Evolutionary conservation across 2,797 vertebrate species (phyloP).

Genomic region (Pseudotriccus pelzelni): DNA sequence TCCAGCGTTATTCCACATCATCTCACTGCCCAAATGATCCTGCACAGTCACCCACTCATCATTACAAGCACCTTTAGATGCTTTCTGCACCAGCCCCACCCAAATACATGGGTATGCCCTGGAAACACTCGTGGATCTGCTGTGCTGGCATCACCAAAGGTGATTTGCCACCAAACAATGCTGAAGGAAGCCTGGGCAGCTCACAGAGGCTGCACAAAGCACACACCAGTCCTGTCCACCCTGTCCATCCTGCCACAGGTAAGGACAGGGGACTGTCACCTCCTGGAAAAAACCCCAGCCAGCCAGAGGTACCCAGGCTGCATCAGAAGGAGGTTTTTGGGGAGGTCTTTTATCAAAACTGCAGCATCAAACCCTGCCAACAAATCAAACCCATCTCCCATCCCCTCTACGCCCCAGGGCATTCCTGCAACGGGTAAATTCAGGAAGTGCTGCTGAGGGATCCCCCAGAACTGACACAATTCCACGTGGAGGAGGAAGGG

Average conservation of each 20-base stretch:
- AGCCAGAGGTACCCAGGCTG: not conserved
- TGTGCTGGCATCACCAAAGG: not conserved
- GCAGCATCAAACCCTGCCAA: not conserved
- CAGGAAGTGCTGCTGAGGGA: not conserved
- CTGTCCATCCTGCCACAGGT: not conserved
- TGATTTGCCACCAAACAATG: not conserved
- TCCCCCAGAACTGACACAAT: not conserved
- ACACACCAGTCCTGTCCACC: not conserved
- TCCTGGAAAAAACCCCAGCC: not conserved
- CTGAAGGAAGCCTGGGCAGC: not conserved
- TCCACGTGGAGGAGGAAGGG: not conserved
- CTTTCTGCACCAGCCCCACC: not conserved
- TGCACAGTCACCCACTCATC: not conserved
- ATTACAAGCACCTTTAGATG: not conserved
- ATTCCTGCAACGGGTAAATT: not conserved
- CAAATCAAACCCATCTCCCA: not conserved
- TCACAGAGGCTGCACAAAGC: not conserved
- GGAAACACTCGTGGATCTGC: not conserved
- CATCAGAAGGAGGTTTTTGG: not conserved
- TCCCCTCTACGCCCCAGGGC: not conserved
- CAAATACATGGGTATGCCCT: too few species aligned
- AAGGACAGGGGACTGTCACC: not conserved
- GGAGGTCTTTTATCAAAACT: not conserved
- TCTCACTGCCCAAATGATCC: not conserved
- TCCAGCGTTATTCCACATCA: not conserved